These are phyloP conservation scores for Cassiopea andromeda DNA, from an alignment of 30 jellyfish, hydroid and myxozoan genomes.

Conservation along the genomic window DNA sequence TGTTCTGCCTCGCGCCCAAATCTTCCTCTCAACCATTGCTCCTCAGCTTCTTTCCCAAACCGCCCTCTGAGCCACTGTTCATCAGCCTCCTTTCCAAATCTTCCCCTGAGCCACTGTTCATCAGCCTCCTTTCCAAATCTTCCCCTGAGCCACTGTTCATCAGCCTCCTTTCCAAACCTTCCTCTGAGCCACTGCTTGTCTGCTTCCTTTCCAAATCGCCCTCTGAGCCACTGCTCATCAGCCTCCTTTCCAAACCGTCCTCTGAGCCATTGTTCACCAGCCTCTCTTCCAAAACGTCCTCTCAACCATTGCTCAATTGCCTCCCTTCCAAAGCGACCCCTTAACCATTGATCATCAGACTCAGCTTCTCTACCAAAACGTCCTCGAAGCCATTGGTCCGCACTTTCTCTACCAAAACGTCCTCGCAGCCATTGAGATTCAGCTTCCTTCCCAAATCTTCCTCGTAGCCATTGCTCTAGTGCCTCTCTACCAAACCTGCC, in stretches of 20 bases:
- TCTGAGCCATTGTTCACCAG: conserved; percentile 77
- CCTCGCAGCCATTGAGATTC: conserved; percentile 83
- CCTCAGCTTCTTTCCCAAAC: conserved; percentile 60
- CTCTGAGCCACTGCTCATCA: conserved; percentile 80
- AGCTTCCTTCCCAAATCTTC: conserved; percentile 78
- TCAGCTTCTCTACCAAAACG: conserved; percentile 62
- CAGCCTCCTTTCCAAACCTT: conserved; percentile 78
- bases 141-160: conserved; percentile 74
- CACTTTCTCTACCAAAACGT: conserved; percentile 61
- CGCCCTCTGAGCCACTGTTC: conserved; percentile 70
- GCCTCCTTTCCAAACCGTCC: conserved; percentile 91
- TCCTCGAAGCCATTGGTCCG: conserved; percentile 74
- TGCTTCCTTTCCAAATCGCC: conserved; percentile 80
- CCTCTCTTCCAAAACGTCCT: conserved; percentile 88
- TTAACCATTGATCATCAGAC: conserved; percentile 79
- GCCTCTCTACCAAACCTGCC: conserved; percentile 88
- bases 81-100: conserved; percentile 57
- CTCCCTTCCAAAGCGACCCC: conserved; percentile 85
- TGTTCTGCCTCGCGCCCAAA: conserved; percentile 56
- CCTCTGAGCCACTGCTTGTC: conserved; percentile 83
- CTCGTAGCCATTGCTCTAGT: conserved; percentile 77
- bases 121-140: conserved; percentile 71
- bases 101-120: conserved; percentile 72
- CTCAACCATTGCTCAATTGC: conserved; percentile 79
- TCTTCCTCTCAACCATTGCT: conserved; percentile 59